Percentiles rank a stretch among this genome's conserved stretches.
phyloP scores from a whole-genome alignment of 35 echinoderm and acorn worm genomes.

The Apostichopus parvimensis region DNA sequence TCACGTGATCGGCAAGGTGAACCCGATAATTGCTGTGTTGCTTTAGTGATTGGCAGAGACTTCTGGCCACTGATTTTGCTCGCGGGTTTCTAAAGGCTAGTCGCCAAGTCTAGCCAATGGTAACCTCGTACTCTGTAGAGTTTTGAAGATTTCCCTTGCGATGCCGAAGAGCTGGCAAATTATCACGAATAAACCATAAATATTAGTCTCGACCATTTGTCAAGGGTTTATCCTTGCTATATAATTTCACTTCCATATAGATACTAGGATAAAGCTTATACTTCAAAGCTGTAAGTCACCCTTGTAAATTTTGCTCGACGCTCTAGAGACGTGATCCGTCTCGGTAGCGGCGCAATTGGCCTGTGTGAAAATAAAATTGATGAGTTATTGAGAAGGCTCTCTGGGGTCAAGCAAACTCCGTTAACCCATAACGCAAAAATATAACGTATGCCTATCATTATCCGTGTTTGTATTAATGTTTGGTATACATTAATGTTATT shows the following conservation, averaged over 20 bases:
- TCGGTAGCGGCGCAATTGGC: constrained; percentile 37
- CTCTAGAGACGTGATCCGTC: not conserved
- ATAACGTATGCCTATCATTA: not conserved
- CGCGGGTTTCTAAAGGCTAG: not conserved
- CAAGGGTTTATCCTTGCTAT: constrained; percentile 6
- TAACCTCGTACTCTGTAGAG: not conserved
- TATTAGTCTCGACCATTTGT: constrained; percentile 40
- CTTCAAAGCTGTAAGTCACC: constrained; percentile 14
- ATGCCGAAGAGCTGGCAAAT: constrained; percentile 30
- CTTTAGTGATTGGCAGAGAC: not conserved
- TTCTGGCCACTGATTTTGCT: not conserved
- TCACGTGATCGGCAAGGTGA: not conserved
- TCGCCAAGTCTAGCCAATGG: not conserved
- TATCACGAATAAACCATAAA: constrained; percentile 52
- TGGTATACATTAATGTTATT: not conserved
- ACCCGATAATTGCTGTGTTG: not conserved
- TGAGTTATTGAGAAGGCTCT: constrained; percentile 28
- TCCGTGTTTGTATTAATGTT: no score
- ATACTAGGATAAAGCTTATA: not conserved
- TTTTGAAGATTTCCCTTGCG: constrained; percentile 38
- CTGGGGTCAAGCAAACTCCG: constrained; percentile 3
- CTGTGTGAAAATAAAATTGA: constrained; percentile 33
- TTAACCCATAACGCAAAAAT: not conserved
- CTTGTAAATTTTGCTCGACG: constrained; percentile 14
- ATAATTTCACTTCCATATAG: constrained; percentile 10